Evolutionary conservation across 1,140 invertebrate genomes (phyloP).

Genomic region (Lasaia peninsularis): DNA sequence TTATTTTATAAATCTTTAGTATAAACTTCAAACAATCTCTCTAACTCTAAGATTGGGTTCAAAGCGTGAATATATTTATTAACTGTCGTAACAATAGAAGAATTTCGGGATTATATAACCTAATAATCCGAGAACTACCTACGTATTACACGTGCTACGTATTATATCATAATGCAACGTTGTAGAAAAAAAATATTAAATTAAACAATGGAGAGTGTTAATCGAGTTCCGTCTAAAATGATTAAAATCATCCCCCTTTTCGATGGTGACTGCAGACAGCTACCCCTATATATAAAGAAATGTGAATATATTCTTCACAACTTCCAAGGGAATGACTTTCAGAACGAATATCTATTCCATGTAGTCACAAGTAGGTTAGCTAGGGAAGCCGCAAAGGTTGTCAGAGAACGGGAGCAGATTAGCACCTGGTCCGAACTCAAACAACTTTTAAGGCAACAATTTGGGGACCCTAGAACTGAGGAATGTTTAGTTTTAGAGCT

Average conservation of each 20-base stretch:
- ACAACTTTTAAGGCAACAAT: background rate
- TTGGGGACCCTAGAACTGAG: too few species aligned
- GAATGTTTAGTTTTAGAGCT: too few species aligned
- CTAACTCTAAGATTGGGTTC: background rate
- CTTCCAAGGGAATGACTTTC: background rate
- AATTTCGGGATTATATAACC: background rate
- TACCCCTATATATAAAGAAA: background rate
- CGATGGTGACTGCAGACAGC: background rate
- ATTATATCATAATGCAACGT: background rate
- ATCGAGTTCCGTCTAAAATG: background rate
- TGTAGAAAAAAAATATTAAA: background rate
- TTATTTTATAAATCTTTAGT: background rate
- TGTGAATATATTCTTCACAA: background rate
- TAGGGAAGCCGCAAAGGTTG: constrained; percentile 14
- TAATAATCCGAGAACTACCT: background rate
- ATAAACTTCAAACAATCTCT: background rate
- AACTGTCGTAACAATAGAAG: background rate
- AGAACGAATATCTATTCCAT: constrained; percentile 16
- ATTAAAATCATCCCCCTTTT: background rate
- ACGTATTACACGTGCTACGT: background rate
- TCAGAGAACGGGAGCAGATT: constrained; percentile 17
- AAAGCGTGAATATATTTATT: background rate
- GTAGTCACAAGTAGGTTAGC: constrained; percentile 12
- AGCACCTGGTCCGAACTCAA: constrained; percentile 1
- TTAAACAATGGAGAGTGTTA: constrained; percentile 2